phyloP scores from a whole-genome alignment of 1,140 invertebrate species.

The Ericerus pela region DNA sequence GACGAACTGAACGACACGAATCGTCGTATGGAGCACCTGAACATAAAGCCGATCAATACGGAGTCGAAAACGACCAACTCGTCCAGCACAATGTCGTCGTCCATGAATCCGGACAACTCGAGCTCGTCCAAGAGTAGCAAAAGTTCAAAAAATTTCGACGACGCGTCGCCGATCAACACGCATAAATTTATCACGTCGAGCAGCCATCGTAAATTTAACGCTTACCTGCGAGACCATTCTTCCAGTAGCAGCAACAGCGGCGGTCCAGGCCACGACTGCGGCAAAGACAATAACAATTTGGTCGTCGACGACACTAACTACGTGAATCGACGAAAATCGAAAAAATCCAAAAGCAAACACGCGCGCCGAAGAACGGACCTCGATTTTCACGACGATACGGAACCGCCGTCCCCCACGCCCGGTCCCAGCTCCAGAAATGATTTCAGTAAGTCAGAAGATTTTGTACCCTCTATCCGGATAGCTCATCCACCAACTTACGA shows the following conservation, averaged over 20 bases:
- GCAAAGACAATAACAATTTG: not conserved
- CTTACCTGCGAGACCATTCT: not conserved
- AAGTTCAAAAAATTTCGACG: slow-evolving; percentile 7
- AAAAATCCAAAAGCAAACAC: not conserved
- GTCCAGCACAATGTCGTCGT: not conserved
- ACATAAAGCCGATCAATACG: not conserved
- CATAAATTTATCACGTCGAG: not conserved
- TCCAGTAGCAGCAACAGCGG: slow-evolving; percentile 2
- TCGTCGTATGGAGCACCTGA: slow-evolving; percentile 30
- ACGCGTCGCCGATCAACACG: not conserved
- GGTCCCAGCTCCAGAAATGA: slow-evolving; percentile 24
- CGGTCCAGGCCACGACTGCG: not conserved
- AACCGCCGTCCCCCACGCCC: slow-evolving; percentile 22
- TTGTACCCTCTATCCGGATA: too few relatives aligned
- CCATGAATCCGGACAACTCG: not conserved
- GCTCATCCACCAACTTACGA: too few relatives aligned
- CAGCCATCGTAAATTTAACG: slow-evolving; percentile 3
- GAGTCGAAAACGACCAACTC: not conserved
- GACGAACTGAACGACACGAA: slow-evolving; percentile 39
- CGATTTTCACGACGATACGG: slow-evolving; percentile 4
- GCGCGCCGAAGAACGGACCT: not conserved
- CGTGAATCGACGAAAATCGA: not conserved
- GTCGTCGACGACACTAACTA: not conserved
- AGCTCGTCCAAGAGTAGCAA: slow-evolving; percentile 6
- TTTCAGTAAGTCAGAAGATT: slow-evolving; percentile 20